Evolutionary conservation across 2,888 invertebrate genomes (phyloP).

Genomic region (Hydropsyche betteni): DNA sequence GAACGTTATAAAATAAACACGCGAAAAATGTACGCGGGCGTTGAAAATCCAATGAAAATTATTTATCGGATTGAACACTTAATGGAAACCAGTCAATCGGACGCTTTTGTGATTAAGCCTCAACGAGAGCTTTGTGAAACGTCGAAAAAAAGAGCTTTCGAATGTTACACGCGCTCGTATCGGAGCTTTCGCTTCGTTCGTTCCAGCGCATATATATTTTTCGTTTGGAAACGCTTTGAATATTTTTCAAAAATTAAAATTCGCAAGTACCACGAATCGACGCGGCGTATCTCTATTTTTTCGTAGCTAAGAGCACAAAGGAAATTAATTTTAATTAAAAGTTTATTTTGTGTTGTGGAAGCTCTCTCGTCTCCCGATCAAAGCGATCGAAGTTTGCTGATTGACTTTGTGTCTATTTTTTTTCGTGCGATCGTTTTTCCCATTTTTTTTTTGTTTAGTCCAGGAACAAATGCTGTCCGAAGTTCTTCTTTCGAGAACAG

Average conservation of each 20-base stretch:
- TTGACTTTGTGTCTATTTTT: conserved; percentile 29
- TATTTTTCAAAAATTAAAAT: neutral
- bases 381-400: conserved; percentile 28
- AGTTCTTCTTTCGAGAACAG: conserved; percentile 27
- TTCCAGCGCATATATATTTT: neutral
- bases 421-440: no score
- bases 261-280: neutral
- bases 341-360: conserved; percentile 20
- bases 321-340: conserved; percentile 25
- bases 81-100: conserved; percentile 41
- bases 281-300: no score
- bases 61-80: conserved; percentile 43
- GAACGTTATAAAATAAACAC: conserved; percentile 2
- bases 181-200: neutral
- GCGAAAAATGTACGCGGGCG: neutral
- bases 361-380: conserved; percentile 4
- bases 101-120: conserved; percentile 41
- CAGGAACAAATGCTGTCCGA: conserved; percentile 30
- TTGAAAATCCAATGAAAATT: conserved; percentile 37
- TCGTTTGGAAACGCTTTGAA: neutral
- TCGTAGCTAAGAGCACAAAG: neutral
- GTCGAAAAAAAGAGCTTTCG: conserved; percentile 32
- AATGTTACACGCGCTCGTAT: conserved; percentile 8
- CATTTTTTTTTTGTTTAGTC: conserved; percentile 24
- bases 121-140: conserved; percentile 39